phyloP scores from a whole-genome alignment of 2,797 vertebrate species.

The Pseudochirops cupreus region DNA sequence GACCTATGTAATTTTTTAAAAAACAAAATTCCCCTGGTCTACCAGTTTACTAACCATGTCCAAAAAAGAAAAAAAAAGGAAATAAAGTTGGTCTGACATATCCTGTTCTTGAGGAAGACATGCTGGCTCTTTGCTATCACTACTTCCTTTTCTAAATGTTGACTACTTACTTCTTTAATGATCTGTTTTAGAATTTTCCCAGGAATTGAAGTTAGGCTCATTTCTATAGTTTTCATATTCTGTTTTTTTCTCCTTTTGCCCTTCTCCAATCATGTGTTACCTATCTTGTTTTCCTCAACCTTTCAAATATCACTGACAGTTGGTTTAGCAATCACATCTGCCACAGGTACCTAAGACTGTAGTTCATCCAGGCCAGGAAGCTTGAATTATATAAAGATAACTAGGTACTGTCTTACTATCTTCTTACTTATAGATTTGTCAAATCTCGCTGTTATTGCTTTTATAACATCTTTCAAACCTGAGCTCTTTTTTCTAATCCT shows the following conservation, averaged over 20 bases:
- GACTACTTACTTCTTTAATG: not conserved
- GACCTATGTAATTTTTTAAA: not conserved
- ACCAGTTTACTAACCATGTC: not conserved
- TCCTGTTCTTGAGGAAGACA: not conserved
- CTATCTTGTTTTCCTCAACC: not conserved
- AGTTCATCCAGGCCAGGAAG: not conserved
- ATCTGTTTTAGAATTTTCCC: not conserved
- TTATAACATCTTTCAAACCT: not conserved
- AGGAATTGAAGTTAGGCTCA: not conserved
- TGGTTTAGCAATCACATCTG: not conserved
- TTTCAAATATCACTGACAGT: not conserved
- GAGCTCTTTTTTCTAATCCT: not conserved
- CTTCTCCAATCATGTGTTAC: not conserved
- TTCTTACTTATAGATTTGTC: not conserved
- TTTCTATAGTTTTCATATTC: not conserved
- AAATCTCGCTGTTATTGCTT: not conserved
- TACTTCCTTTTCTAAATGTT: not conserved
- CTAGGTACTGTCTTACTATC: not conserved
- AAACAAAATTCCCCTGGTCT: not conserved
- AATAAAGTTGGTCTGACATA: not conserved
- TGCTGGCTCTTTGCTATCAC: not conserved
- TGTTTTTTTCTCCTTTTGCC: not conserved
- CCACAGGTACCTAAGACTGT: not conserved
- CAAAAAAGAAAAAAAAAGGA: not conserved
- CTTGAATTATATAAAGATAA: not conserved